phyloP scores from a whole-genome alignment of 2,113 vertebrate species.

The Cottus gobio region DNA sequence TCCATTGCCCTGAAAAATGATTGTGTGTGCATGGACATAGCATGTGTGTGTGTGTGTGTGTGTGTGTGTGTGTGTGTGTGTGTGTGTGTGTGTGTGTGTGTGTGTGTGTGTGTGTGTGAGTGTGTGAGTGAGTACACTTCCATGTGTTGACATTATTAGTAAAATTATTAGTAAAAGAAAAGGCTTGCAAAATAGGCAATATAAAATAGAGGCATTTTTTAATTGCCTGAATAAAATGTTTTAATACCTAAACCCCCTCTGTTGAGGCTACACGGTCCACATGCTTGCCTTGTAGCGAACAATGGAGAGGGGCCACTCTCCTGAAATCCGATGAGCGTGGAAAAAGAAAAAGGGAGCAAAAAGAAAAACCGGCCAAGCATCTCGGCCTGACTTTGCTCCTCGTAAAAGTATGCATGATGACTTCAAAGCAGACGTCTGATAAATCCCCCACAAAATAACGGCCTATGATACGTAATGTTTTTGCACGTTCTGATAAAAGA shows the following conservation, averaged over 20 bases:
- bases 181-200: background rate
- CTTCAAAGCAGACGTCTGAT: conserved; percentile 32
- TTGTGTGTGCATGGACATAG: conserved; percentile 28
- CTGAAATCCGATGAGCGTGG: conserved; percentile 90
- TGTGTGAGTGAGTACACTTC: background rate
- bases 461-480: background rate
- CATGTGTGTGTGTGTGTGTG: background rate
- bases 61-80: no score
- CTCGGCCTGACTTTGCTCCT: conserved; percentile 80
- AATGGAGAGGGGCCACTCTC: conserved; percentile 86
- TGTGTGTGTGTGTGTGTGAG: no score
- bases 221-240: conserved; percentile 42
- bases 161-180: conserved; percentile 5
- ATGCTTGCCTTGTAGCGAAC: conserved; percentile 85
- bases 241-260: conserved; percentile 71
- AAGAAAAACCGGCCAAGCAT: conserved; percentile 54
- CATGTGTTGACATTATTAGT: background rate
- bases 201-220: conserved; percentile 26
- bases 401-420: conserved; percentile 58
- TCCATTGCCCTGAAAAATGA: conserved; percentile 33
- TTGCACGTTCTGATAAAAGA: conserved; percentile 12
- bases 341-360: conserved; percentile 77
- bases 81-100: no score
- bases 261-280: conserved; percentile 82
- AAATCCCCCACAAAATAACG: conserved; percentile 20